Evolutionary conservation across 1,140 invertebrate genomes (phyloP).

Genomic region (Zaprionus tsacasi): DNA sequence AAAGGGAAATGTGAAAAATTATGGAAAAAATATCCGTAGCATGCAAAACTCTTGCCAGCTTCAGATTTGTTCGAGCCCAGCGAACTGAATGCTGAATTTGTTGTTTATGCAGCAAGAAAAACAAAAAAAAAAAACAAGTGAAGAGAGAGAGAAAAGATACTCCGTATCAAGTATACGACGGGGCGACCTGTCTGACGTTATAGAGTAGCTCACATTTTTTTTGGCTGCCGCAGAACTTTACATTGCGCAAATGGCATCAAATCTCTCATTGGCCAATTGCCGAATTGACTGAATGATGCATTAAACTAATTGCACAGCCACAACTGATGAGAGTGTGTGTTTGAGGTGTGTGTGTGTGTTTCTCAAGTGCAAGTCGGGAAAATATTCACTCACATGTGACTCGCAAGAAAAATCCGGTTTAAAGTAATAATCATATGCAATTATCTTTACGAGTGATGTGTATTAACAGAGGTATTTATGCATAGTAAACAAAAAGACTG

Average conservation of each 20-base stretch:
- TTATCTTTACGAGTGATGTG: not conserved
- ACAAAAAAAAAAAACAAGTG: slow-evolving; percentile 36
- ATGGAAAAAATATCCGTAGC: slow-evolving; percentile 25
- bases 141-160: slow-evolving; percentile 11
- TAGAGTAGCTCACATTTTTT: slow-evolving; percentile 65
- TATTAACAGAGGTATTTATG: not conserved
- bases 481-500: not conserved
- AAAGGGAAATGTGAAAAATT: slow-evolving; percentile 37
- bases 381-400: not conserved
- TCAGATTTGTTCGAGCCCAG: slow-evolving; percentile 21
- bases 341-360: slow-evolving; percentile 22
- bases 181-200: slow-evolving; percentile 47
- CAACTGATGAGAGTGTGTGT: slow-evolving; percentile 12
- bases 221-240: slow-evolving; percentile 54
- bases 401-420: not conserved
- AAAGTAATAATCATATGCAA: slow-evolving; percentile 6
- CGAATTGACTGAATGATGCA: slow-evolving; percentile 70
- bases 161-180: slow-evolving; percentile 11
- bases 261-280: slow-evolving; percentile 51
- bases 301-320: slow-evolving; percentile 67
- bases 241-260: not conserved
- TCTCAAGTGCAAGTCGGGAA: slow-evolving; percentile 13
- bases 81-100: slow-evolving; percentile 16
- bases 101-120: slow-evolving; percentile 15
- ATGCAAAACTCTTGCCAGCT: slow-evolving; percentile 56